Base-by-base conservation (phyloP, 2,113 vertebrate species). In the Cyphomyrus plagiostoma region DNA sequence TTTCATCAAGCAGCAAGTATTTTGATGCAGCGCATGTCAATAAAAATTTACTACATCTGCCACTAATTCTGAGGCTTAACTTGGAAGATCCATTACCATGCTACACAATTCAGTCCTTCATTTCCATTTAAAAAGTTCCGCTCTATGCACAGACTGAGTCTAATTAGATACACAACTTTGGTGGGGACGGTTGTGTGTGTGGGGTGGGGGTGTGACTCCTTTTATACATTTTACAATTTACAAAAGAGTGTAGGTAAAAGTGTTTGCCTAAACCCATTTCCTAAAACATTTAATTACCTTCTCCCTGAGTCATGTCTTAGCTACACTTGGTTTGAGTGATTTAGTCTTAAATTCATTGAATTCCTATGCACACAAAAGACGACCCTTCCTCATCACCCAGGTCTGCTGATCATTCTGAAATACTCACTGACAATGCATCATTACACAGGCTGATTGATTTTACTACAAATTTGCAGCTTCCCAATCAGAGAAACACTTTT, bases 71-170 rank as follows among this genome's bases (percentile, higher is more conserved):
- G 49, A 35, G 85, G 85, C 49, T 86, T 52, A 52, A 23, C 85
- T 53, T 86, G 83, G 48, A 49, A 85, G 42, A 42, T 48, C 46
- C 83, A 86, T n/a, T 53, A n/a, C 19, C 15, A 21, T 35, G 85
- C 85, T 26, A 30, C 85, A 53, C 23, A 26, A 10, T 50, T 35
- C 85, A 10, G 13, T 35, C 49, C 85, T 53, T 87, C 85, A 87
- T 87, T 87, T 56, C 85, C 85, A 87, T 87, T 11, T 56, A 87
- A 87, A 87, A 87, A 39, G 85, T 56, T 6, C 26, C 48, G 19
- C 30, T 87, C 26, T 23, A 52, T 86, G 30, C 26, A 35, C 48
- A 56, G 50, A 35, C 26, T 87, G 53, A 87, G 48, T 53, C 85
- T 87, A 35, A 52, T 86, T 86, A 86, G 85, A 86, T 50, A 50